Base-by-base conservation (phyloP, 2,888 invertebrate species). In the Drosophila atroscutellata region DNA sequence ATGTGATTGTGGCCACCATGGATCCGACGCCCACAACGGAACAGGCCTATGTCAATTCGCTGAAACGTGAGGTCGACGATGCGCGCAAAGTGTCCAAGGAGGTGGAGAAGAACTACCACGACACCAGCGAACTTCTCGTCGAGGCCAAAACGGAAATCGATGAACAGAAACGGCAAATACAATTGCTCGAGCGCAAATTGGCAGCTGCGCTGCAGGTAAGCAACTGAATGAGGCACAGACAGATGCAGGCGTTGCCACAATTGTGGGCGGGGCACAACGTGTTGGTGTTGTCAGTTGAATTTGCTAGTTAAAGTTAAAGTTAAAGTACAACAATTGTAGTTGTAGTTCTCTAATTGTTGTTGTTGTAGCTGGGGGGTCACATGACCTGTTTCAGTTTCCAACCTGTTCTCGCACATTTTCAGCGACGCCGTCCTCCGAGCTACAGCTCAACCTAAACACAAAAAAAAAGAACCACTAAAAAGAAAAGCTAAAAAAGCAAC, bases 41-140 rank as follows among this genome's bases (percentile, higher is more conserved):
- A 82, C 95, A 95, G 89, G 94, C 94, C 82, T 92, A 96, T 49
- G 95, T 96, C 0, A 95, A 95, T 79, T 95, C 95, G 66, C 94
- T 97, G 58, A 96, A 96, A 65, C 90, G 95, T 84, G 97, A 97
- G 92, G 96, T 96, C 1, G 95, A 96, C 56, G 95, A 96, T 83
- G 96, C 97, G 0, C 95, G 96, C 84, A 96, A 96, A 89, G 95
- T 95, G 11, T 96, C 96, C 0, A 97, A 97, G 90, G 96, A 96
- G 89, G 94, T 97, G 84, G 97, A 98, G 88, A 96, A 95, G 90
- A 96, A 97, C 91, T 97, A 96, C 91, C 95, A 96, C 69, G 94
- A 95, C 78, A 95, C 96, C 0, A 96, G 96, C 15, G 96, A 97
- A 90, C 95, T 96, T 91, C 94, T 97, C 83, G 97, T 97, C 85